Percentiles rank a stretch among this genome's conserved stretches.
Conservation (phyloP, 2,888 invertebrate species). For the Agrotis puta region DNA sequence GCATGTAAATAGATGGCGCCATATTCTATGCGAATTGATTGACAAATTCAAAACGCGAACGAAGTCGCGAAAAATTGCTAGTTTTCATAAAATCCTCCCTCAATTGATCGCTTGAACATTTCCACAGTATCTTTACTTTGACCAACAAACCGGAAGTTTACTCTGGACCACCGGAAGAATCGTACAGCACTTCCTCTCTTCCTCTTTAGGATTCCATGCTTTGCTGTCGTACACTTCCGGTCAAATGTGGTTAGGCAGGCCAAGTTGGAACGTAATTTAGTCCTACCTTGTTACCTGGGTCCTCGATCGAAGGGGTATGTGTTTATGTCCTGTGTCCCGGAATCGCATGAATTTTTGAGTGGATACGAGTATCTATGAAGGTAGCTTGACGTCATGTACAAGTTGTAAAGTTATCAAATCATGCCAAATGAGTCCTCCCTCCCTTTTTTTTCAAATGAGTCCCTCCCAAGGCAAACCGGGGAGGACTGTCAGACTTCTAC, state of each 20-base stretch:
- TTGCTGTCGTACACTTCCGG: slow-evolving; percentile 23
- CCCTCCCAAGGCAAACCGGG: no score
- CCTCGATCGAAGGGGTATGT: not conserved
- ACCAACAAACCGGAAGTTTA: slow-evolving; percentile 15
- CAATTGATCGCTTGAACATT: not conserved
- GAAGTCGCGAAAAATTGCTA: no score
- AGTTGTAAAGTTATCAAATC: no score
- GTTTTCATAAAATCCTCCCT: no score
- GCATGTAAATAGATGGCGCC: no score
- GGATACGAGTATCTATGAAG: not conserved
- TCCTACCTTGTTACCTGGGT: not conserved
- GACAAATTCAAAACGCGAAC: no score
- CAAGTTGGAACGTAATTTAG: not conserved
- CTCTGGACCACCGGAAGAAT: slow-evolving; percentile 9
- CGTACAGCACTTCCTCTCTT: not conserved
- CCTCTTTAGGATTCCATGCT: not conserved
- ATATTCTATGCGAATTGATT: no score
- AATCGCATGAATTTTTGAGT: slow-evolving; percentile 17
- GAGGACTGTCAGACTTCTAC: no score
- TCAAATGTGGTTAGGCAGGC: slow-evolving; percentile 23
- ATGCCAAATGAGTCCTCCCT: no score
- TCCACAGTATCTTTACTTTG: slow-evolving; percentile 10
- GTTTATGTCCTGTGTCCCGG: slow-evolving; percentile 6
- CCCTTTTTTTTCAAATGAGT: no score
- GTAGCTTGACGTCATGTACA: not conserved